These are phyloP conservation scores for Meleagris gallopavo DNA, from an alignment of 2,113 vertebrate genomes.

Conservation along the genomic window DNA sequence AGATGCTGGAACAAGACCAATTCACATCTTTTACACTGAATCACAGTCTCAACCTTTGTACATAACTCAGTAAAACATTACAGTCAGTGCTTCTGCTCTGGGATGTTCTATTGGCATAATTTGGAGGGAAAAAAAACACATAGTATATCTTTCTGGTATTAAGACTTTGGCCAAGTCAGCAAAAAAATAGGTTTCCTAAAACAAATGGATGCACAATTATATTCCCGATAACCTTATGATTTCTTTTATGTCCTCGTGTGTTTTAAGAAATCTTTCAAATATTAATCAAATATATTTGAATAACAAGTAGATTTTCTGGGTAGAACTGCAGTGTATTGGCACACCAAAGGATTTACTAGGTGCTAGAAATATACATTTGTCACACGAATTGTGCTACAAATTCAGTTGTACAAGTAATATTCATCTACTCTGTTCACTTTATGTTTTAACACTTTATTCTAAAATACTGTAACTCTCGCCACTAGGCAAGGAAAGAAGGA, in stretches of 20 bases:
- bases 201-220: neutral
- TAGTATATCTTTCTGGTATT: neutral
- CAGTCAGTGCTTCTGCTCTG: neutral
- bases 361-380: neutral
- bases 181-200: neutral
- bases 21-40: fast-evolving
- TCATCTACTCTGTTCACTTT: neutral
- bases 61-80: neutral
- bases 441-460: neutral
- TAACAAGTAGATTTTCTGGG: neutral
- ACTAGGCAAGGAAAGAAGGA: neutral
- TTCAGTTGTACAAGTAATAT: neutral
- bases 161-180: neutral
- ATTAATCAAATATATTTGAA: neutral
- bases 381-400: neutral
- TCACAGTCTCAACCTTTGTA: neutral
- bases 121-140: neutral
- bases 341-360: fast-evolving
- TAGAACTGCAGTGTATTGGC: neutral
- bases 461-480: neutral
- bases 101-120: neutral
- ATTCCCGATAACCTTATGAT: neutral
- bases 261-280: neutral
- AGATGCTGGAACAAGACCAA: neutral
- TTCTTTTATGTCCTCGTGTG: neutral